A percentile compares a stretch with the other conserved stretches of the same genome.
These are phyloP conservation scores for Corythornis madagascariensis DNA, from an alignment of 2,113 vertebrate genomes.

Conservation along the genomic window DNA sequence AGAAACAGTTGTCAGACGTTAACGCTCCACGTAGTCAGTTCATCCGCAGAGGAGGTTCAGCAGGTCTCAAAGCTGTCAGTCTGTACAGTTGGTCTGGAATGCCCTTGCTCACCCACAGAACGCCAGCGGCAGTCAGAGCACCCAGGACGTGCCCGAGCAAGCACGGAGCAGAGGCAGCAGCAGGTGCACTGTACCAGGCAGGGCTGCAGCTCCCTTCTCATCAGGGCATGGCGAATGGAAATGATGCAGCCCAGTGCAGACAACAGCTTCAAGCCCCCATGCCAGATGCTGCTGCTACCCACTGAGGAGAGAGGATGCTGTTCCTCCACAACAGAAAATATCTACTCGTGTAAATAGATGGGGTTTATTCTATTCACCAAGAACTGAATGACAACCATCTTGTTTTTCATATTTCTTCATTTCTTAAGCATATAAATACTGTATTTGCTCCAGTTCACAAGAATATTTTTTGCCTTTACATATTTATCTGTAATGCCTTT, in stretches of 20 bases:
- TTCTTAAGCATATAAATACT: neutral
- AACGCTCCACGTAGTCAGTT: neutral
- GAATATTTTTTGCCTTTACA: neutral
- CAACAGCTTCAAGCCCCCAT: neutral
- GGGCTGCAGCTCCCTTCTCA: neutral
- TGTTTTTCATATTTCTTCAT: neutral
- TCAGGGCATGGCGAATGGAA: rapidly evolving
- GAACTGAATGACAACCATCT: neutral
- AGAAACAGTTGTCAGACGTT: rapidly evolving
- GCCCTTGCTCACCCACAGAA: rapidly evolving
- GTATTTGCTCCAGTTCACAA: neutral
- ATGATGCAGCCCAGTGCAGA: neutral
- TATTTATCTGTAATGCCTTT: neutral
- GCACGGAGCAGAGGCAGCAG: rapidly evolving
- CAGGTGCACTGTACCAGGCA: rapidly evolving
- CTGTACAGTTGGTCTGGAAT: rapidly evolving
- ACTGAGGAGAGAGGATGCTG: neutral
- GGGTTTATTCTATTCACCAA: neutral
- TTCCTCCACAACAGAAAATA: neutral
- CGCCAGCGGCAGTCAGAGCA: rapidly evolving
- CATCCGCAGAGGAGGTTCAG: neutral
- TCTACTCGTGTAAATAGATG: neutral
- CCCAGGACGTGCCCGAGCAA: rapidly evolving
- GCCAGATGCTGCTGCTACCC: neutral
- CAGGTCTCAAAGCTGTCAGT: rapidly evolving